Conservation (phyloP, 2,113 vertebrate species). For the Antigone vipio region DNA sequence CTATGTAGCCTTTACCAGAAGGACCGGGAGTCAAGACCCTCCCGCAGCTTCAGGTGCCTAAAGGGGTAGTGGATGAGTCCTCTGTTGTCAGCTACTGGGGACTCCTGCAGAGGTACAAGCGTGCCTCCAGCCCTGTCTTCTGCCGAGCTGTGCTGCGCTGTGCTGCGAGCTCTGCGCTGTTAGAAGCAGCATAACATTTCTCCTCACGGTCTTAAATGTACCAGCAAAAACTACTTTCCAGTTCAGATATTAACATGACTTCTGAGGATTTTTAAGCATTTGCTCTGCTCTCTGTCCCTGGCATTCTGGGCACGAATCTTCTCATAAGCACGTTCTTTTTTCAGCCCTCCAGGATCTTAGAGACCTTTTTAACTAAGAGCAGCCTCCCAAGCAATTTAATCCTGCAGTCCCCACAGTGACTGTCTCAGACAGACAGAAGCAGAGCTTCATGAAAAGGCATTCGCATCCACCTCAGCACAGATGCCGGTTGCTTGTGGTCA, state of each 20-base stretch:
- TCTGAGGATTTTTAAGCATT: background rate
- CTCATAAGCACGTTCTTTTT: background rate
- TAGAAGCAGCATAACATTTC: background rate
- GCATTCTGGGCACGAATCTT: background rate
- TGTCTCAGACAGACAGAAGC: background rate
- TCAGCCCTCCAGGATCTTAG: background rate
- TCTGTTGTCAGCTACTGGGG: background rate
- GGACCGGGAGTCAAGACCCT: fast-evolving
- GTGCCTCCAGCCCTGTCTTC: background rate
- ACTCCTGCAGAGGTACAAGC: fast-evolving
- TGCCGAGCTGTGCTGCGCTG: fast-evolving
- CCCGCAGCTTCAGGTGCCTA: background rate
- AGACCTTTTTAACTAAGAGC: background rate
- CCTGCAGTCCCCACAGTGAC: background rate
- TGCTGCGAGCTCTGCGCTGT: background rate
- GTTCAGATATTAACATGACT: background rate
- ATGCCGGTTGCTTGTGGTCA: background rate
- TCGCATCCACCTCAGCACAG: background rate
- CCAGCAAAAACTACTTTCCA: background rate
- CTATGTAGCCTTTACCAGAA: background rate
- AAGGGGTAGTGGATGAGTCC: background rate
- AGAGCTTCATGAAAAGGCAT: background rate
- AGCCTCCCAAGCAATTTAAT: background rate
- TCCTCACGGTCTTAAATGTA: background rate
- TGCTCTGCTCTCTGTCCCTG: background rate